These are phyloP conservation scores for Leucozona laternaria DNA, from an alignment of 2,888 invertebrate species.

Conservation along the genomic window DNA sequence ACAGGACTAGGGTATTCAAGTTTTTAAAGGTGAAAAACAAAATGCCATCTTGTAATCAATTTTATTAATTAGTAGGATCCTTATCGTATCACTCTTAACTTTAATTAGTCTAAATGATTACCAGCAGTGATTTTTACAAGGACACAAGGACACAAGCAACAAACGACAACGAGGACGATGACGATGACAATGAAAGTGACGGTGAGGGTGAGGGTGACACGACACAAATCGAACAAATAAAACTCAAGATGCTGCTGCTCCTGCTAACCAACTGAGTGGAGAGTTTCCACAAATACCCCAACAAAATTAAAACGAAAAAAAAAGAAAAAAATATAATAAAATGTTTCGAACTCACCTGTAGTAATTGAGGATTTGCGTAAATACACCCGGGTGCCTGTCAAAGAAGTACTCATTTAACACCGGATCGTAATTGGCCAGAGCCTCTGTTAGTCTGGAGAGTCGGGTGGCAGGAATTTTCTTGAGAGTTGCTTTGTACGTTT, in stretches of 20 bases:
- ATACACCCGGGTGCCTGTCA: conserved; percentile 94
- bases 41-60: conserved; percentile 47
- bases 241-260: background rate
- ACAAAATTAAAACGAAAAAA: background rate
- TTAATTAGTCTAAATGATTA: conserved; percentile 31
- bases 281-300: background rate
- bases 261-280: background rate
- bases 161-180: background rate
- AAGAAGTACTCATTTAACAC: conserved; percentile 95
- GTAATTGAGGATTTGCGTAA: conserved; percentile 94
- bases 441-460: conserved; percentile 92
- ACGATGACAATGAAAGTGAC: no score
- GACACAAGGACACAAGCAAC: background rate
- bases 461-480: conserved; percentile 96
- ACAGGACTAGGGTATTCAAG: background rate
- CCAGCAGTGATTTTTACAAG: background rate
- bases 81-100: conserved; percentile 22
- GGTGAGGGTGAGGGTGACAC: background rate
- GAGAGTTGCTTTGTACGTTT: conserved; percentile 91
- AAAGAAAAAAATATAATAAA: conserved; percentile 2
- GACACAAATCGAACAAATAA: conserved; percentile 1
- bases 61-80: conserved; percentile 53
- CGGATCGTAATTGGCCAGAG: conserved; percentile 94
- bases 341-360: conserved; percentile 86
- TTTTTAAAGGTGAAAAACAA: conserved; percentile 17